Evolutionary conservation across 2,888 invertebrate genomes (phyloP), one percentile per base, ranked within the genome.

Genomic region (Atethmia centrago): DNA sequence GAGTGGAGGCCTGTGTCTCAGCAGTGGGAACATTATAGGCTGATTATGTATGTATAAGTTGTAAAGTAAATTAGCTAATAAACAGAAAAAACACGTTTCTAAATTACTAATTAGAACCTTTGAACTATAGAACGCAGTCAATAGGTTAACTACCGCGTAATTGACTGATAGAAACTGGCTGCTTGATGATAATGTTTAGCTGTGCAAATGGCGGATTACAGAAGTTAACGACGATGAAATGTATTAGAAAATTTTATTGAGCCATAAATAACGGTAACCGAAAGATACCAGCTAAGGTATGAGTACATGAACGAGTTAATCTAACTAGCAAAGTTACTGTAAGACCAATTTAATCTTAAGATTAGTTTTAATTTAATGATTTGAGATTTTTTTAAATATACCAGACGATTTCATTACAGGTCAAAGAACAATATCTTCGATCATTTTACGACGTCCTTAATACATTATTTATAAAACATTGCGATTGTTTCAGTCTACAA

Each of bases 111-210:
- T 77, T 83, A 80, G 77, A 74, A 56, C 58, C 55, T 69, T 71
- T 63, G 25, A 70, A 61, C 80, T 58, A 71, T 68, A 62, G 56
- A 81, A 74, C 28, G 51, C 28, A 84, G 81, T 81, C 81, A 84
- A 84, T 76, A 76, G 84, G 84, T 82, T 84, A 84, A 84, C 59
- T 76, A 53, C 72, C 7, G 31, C 21, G 47, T 74, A 77, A 82
- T 79, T 77, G 68, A 77, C 73, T 73, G 58, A 63, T 51, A 62
- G 53, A 58, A 75, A 75, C 75, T 65, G 62, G 71, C 67, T 77
- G 53, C 3, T 47, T 71, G 28, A 70, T 51, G 66, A 71, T 72
- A 74, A 69, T 58, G 53, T 55, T 65, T 42, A 65, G n/a, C 61
- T 58, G 14, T 7, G 51, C 40, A 58, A 59, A 56, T 9, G 36